These are phyloP conservation scores for Melanostigma gelatinosum DNA, from an alignment of 2,113 vertebrate genomes.

Conservation along the genomic window DNA sequence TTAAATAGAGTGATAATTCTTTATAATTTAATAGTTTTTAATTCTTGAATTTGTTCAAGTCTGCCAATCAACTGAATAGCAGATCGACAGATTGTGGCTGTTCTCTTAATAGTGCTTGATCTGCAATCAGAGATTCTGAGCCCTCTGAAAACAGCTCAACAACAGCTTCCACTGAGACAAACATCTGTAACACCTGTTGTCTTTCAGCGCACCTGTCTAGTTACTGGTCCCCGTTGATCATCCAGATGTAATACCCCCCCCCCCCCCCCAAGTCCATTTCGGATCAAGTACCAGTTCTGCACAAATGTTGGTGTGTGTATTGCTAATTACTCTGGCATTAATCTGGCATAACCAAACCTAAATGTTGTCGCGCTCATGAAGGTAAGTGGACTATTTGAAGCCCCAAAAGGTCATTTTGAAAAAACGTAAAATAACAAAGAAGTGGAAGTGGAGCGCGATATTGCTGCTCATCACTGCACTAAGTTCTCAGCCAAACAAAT, in stretches of 20 bases:
- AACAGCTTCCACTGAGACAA: background rate
- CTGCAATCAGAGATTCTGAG: background rate
- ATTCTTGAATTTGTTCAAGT: too few relatives aligned
- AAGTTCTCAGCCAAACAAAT: background rate
- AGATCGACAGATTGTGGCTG: background rate
- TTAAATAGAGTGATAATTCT: too few relatives aligned
- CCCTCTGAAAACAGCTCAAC: background rate
- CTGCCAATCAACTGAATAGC: too few relatives aligned
- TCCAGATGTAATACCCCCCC: too few relatives aligned
- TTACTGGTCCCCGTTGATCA: background rate
- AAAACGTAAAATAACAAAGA: background rate
- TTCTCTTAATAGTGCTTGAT: background rate
- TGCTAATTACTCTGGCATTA: background rate
- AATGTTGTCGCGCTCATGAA: background rate
- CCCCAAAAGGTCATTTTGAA: background rate
- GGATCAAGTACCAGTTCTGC: background rate
- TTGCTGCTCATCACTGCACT: background rate
- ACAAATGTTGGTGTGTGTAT: background rate
- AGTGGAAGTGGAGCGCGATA: background rate
- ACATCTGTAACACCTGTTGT: background rate
- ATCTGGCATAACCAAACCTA: background rate
- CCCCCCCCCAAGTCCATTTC: too few relatives aligned
- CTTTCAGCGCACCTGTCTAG: background rate
- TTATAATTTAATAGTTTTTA: too few relatives aligned
- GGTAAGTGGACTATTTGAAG: background rate